Evolutionary conservation across 2,113 vertebrate genomes (phyloP).

Genomic region (Nerophis lumbriciformis): DNA sequence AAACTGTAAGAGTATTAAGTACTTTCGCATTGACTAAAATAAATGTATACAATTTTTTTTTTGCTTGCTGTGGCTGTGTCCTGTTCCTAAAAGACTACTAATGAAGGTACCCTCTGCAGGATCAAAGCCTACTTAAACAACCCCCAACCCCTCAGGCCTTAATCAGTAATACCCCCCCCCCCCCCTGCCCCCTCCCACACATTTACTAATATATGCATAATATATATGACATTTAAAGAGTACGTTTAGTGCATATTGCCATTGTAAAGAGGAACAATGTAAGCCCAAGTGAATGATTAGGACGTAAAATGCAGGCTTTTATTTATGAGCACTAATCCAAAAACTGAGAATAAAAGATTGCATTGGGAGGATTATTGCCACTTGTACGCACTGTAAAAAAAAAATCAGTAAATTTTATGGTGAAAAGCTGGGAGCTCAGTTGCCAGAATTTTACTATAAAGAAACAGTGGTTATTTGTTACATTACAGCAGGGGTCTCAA

Average conservation of each 20-base stretch:
- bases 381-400: no score
- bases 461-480: no score
- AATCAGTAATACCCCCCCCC: not conserved
- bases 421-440: no score
- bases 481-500: no score
- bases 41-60: not conserved
- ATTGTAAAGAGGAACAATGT: not conserved
- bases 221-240: conserved; percentile 27
- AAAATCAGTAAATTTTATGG: no score
- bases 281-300: not conserved
- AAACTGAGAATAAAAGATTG: not conserved
- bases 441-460: no score
- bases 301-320: not conserved
- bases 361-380: not conserved
- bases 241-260: not conserved
- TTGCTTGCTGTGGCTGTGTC: not conserved
- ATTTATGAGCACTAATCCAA: not conserved
- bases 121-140: conserved; percentile 35
- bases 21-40: not conserved
- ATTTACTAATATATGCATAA: conserved; percentile 34
- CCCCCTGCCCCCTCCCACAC: conserved; percentile 15
- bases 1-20: conserved; percentile 21
- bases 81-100: not conserved
- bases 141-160: conserved; percentile 16
- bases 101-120: conserved; percentile 16